Evolutionary conservation across 2,113 vertebrate species (phyloP).

Genomic region (Pterocles gutturalis): DNA sequence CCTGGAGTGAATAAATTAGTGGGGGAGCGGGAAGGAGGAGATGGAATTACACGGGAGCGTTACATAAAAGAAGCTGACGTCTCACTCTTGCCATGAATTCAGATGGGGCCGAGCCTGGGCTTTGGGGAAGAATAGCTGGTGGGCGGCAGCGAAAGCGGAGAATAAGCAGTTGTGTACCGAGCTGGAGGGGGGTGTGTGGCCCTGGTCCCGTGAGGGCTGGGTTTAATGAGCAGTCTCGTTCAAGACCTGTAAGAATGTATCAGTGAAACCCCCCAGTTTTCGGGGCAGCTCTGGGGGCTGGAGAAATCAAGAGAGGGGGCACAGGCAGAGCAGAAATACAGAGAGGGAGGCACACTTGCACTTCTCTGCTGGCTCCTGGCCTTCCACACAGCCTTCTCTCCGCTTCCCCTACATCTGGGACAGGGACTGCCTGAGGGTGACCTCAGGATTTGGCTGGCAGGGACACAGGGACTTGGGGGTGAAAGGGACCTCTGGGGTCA

Average conservation of each 20-base stretch:
- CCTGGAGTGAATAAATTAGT: constrained; percentile 35
- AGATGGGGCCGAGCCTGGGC: background rate
- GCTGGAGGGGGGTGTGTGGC: background rate
- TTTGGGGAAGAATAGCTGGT: background rate
- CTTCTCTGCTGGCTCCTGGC: background rate
- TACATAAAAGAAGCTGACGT: constrained; percentile 47
- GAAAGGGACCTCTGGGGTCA: background rate
- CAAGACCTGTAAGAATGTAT: rapidly evolving
- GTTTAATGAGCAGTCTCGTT: rapidly evolving
- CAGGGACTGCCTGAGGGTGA: background rate
- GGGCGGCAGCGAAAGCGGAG: background rate
- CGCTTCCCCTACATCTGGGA: background rate
- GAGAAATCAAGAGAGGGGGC: background rate
- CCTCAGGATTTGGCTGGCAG: background rate
- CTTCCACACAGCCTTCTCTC: background rate
- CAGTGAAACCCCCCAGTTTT: background rate
- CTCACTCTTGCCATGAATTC: constrained; percentile 32
- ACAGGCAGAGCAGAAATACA: rapidly evolving
- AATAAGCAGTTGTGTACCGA: background rate
- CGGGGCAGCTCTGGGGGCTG: background rate
- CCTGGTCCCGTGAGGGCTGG: background rate
- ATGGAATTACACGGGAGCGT: background rate
- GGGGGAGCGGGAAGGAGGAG: background rate
- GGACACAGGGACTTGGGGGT: background rate
- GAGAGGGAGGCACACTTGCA: background rate